These are phyloP conservation scores for Ciconia nigra DNA, from an alignment of 2,797 vertebrate genomes.

Conservation along the genomic window DNA sequence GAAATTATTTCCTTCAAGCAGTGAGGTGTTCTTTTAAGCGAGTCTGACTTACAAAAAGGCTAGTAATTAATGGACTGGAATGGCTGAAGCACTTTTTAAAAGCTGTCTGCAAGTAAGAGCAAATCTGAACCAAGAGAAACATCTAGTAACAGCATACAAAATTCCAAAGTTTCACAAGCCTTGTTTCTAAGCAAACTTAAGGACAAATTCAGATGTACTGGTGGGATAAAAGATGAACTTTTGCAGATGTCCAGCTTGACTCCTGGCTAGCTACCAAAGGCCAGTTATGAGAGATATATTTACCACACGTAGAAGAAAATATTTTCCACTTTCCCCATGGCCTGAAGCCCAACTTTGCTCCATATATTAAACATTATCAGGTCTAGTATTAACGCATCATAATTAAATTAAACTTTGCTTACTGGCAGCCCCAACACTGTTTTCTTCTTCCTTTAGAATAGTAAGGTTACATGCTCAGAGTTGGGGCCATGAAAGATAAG, in stretches of 20 bases:
- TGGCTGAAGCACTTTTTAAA: neutral
- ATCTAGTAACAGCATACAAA: neutral
- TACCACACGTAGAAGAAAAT: neutral
- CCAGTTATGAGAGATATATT: neutral
- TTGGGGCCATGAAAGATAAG: neutral
- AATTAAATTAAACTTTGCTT: neutral
- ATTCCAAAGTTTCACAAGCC: neutral
- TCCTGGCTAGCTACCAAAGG: constrained; percentile 1
- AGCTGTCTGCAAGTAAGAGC: neutral
- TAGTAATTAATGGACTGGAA: neutral
- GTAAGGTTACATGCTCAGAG: neutral
- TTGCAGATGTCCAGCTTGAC: neutral
- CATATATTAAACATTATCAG: neutral
- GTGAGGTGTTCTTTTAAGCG: neutral
- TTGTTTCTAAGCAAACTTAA: neutral
- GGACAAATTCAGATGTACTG: neutral
- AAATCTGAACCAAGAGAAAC: neutral
- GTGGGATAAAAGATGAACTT: neutral
- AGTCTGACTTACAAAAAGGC: neutral
- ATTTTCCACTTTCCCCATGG: neutral
- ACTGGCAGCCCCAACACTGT: neutral
- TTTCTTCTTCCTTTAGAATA: neutral
- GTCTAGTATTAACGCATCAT: neutral
- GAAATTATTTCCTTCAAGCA: neutral
- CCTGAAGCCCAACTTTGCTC: neutral